These are phyloP conservation scores for Dendrocopos noguchii DNA, from an alignment of 2,113 vertebrate species.

Conservation along the genomic window DNA sequence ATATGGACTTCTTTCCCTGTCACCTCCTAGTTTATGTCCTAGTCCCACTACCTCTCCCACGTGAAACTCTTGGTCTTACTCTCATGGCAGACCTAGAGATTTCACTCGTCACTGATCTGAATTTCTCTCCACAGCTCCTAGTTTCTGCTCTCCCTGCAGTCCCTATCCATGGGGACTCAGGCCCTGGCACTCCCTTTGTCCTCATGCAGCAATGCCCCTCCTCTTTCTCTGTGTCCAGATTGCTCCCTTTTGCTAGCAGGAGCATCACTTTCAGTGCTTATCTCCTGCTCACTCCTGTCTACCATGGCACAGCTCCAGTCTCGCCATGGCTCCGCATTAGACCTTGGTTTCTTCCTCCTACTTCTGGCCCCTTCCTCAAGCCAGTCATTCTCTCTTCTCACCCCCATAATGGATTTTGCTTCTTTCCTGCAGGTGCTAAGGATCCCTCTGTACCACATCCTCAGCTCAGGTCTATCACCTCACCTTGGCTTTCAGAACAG, in stretches of 20 bases:
- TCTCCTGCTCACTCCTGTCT: neutral
- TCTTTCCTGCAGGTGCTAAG: neutral
- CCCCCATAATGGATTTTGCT: neutral
- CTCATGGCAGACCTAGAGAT: neutral
- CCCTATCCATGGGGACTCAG: neutral
- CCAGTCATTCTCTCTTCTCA: neutral
- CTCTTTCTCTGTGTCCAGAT: neutral
- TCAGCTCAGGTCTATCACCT: neutral
- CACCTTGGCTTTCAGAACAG: neutral
- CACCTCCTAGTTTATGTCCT: neutral
- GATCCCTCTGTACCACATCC: neutral
- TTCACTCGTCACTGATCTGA: neutral
- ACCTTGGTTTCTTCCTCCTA: rapidly evolving
- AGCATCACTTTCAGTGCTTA: neutral
- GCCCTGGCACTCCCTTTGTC: neutral
- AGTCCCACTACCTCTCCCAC: neutral
- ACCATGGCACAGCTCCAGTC: neutral
- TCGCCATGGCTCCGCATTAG: neutral
- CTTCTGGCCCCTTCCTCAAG: neutral
- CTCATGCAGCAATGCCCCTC: neutral
- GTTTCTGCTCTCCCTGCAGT: neutral
- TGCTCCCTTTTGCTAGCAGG: neutral
- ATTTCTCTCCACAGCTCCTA: neutral
- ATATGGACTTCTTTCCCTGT: neutral
- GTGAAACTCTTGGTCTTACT: neutral